Evolutionary conservation across 2,888 invertebrate genomes (phyloP).

Genomic region (Trimorus sp.): DNA sequence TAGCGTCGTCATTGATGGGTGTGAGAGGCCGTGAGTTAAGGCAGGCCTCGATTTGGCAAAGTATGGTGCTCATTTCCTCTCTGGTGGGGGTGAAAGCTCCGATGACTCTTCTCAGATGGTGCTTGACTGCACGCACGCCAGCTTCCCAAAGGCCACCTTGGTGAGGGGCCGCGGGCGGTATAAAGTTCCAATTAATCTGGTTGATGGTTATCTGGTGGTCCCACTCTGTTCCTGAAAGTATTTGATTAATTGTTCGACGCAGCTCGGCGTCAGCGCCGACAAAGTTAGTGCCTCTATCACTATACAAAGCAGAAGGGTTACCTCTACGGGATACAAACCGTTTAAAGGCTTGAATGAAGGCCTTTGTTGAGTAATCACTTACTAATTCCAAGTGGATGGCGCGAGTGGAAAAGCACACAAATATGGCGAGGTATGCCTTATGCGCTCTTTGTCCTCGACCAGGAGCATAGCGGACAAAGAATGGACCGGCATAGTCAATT

Average conservation of each 20-base stretch:
- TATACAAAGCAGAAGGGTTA: neutral
- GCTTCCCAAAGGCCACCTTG: neutral
- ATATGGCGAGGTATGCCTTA: neutral
- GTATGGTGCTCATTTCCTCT: neutral
- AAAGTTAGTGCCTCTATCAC: conserved; percentile 6
- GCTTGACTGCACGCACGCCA: neutral
- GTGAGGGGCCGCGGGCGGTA: neutral
- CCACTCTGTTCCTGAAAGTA: too few relatives aligned
- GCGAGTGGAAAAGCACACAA: conserved; percentile 10
- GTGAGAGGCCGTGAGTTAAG: neutral
- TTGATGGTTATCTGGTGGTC: neutral
- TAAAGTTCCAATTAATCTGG: neutral
- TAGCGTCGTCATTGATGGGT: neutral
- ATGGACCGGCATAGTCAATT: conserved; percentile 14
- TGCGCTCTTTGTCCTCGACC: neutral
- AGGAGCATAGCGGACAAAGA: neutral
- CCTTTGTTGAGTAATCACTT: neutral
- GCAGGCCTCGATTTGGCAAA: neutral
- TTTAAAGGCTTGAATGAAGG: neutral
- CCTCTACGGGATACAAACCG: neutral
- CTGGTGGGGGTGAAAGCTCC: neutral
- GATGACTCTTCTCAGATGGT: neutral
- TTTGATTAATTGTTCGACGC: neutral
- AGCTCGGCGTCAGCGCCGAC: neutral
- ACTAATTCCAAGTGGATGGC: conserved; percentile 8